These are phyloP conservation scores for Malurus melanocephalus DNA, from an alignment of 2,113 vertebrate genomes.

Conservation along the genomic window DNA sequence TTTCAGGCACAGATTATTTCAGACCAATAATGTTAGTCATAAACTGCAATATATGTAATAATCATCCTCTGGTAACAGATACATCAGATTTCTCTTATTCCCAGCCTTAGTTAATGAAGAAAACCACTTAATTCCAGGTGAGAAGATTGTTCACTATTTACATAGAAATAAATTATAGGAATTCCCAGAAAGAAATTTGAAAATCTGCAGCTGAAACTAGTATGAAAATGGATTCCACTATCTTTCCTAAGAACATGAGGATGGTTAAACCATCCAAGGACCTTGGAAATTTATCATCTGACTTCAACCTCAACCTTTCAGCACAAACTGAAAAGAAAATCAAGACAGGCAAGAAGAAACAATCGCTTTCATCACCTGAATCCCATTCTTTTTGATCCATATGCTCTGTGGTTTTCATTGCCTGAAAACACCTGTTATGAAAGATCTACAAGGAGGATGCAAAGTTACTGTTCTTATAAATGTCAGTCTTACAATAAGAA, in stretches of 20 bases:
- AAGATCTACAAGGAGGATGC: constrained; percentile 40
- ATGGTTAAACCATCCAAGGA: constrained; percentile 2
- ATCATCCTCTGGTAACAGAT: background rate
- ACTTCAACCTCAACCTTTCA: constrained; percentile 44
- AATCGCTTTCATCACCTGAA: constrained; percentile 47
- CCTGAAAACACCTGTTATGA: constrained; percentile 7
- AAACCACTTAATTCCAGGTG: background rate
- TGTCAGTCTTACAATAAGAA: background rate
- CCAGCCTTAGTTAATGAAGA: background rate
- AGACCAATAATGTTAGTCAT: background rate
- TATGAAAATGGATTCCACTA: background rate
- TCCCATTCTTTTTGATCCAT: constrained; percentile 37
- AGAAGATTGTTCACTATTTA: background rate
- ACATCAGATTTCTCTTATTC: background rate
- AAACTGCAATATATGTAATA: background rate
- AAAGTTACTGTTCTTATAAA: constrained; percentile 1
- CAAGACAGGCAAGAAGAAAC: constrained; percentile 45
- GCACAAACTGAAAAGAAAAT: constrained; percentile 39
- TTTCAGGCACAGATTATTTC: background rate
- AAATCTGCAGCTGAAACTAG: background rate
- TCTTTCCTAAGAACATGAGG: background rate
- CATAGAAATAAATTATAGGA: background rate
- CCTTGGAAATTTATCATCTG: constrained; percentile 15
- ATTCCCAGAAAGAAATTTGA: background rate
- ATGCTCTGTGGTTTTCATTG: constrained; percentile 37